These are phyloP conservation scores for Neodontobutis hainanensis DNA, from an alignment of 2,113 vertebrate genomes.

Conservation along the genomic window DNA sequence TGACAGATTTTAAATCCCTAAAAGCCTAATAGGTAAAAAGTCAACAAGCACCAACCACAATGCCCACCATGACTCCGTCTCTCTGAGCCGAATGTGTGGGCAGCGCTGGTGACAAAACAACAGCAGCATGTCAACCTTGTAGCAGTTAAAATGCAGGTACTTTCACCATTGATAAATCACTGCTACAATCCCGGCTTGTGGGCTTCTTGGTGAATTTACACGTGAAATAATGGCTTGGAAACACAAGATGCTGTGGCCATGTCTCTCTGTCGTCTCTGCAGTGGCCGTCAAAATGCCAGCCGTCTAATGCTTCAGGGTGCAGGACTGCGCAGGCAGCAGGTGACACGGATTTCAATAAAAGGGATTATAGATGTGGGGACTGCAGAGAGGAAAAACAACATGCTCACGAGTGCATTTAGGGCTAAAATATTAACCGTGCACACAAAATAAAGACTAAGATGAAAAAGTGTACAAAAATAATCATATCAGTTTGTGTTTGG, in stretches of 20 bases:
- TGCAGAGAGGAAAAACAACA: slow-evolving; percentile 69
- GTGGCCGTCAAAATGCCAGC: slow-evolving; percentile 73
- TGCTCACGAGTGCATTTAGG: slow-evolving; percentile 29
- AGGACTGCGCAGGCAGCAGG: slow-evolving; percentile 79
- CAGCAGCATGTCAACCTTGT: slow-evolving; percentile 48
- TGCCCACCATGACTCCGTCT: slow-evolving; percentile 45
- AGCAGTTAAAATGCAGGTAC: slow-evolving; percentile 25
- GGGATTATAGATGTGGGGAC: slow-evolving; percentile 80
- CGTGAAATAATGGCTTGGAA: slow-evolving; percentile 37
- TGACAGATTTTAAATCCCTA: slow-evolving; percentile 46
- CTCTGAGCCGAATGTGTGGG: slow-evolving; percentile 42
- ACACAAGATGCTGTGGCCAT: slow-evolving; percentile 29
- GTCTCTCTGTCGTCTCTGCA: slow-evolving; percentile 53
- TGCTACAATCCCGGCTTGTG: slow-evolving; percentile 12
- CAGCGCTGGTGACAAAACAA: slow-evolving; percentile 58
- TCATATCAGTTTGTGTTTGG: not conserved
- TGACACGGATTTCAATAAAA: slow-evolving; percentile 84
- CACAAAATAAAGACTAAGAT: not conserved
- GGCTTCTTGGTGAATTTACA: slow-evolving; percentile 10
- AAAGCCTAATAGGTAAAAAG: slow-evolving; percentile 25
- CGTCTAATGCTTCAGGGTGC: slow-evolving; percentile 74
- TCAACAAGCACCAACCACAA: slow-evolving; percentile 31
- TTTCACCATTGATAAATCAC: slow-evolving; percentile 31
- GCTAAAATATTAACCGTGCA: slow-evolving; percentile 28
- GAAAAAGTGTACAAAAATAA: not conserved